Evolutionary conservation across 2,888 invertebrate genomes (phyloP).

Genomic region (Eustalomyia histrio): DNA sequence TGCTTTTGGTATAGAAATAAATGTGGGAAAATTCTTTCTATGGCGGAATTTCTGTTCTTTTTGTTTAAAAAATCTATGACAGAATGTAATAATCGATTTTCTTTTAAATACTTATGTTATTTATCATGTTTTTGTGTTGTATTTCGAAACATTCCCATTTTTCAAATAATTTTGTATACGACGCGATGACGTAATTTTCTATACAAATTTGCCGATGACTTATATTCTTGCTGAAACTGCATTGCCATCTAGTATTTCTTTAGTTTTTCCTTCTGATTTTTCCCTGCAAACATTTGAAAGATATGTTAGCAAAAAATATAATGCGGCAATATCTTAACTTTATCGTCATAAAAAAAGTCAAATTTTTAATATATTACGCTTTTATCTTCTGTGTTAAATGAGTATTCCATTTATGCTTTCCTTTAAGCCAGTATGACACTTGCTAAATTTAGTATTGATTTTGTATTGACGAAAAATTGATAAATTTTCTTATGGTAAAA

Average conservation of each 20-base stretch:
- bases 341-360: too few relatives aligned
- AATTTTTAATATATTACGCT: too few relatives aligned
- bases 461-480: too few relatives aligned
- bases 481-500: too few relatives aligned
- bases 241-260: slow-evolving; percentile 53
- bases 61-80: neutral
- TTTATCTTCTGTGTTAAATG: too few relatives aligned
- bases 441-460: too few relatives aligned
- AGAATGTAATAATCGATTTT: neutral
- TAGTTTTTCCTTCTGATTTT: too few relatives aligned
- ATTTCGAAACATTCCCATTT: neutral
- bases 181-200: slow-evolving; percentile 64
- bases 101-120: neutral
- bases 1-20: slow-evolving; percentile 28
- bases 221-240: slow-evolving; percentile 57
- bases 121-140: neutral
- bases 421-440: too few relatives aligned
- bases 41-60: slow-evolving; percentile 48
- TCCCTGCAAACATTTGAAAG: too few relatives aligned
- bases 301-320: too few relatives aligned
- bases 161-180: slow-evolving; percentile 32
- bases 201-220: slow-evolving; percentile 63
- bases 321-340: too few relatives aligned
- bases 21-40: slow-evolving; percentile 48
- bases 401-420: too few relatives aligned